Conservation (phyloP, 1,140 invertebrate genomes). For the Macrocentrus cingulum region DNA sequence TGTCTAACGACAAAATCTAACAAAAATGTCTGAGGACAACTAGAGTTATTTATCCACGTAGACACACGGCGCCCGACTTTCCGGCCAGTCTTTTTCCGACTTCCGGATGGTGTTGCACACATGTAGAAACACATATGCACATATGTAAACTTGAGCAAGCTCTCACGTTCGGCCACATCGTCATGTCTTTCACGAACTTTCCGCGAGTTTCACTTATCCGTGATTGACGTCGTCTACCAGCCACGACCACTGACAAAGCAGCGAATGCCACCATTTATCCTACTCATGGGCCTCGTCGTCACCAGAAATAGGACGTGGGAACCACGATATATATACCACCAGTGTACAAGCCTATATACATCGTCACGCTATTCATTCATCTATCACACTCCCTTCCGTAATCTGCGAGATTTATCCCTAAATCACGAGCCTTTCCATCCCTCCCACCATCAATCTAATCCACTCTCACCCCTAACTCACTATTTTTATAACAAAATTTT, state of each 20-base stretch:
- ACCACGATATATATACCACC: not conserved
- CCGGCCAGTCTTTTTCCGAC: conserved; percentile 8
- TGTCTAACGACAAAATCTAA: not conserved
- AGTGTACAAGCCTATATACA: too few relatives aligned
- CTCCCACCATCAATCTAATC: too few relatives aligned
- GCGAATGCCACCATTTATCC: conserved; percentile 4
- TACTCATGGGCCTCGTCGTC: not conserved
- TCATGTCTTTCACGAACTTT: not conserved
- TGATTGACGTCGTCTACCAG: not conserved
- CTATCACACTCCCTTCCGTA: too few relatives aligned
- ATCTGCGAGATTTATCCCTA: too few relatives aligned
- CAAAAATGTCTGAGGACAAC: not conserved
- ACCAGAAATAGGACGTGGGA: conserved; percentile 9
- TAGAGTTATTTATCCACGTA: conserved; percentile 16
- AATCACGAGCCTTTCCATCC: too few relatives aligned
- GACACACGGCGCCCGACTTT: conserved; percentile 11
- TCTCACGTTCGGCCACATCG: too few relatives aligned
- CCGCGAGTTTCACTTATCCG: conserved; percentile 4
- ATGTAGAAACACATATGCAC: not conserved
- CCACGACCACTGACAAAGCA: not conserved
- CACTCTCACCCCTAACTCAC: too few relatives aligned
- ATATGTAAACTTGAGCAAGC: too few relatives aligned
- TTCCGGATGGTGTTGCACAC: conserved; percentile 11
- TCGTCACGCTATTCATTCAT: too few relatives aligned
- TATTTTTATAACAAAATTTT: too few relatives aligned